Conservation (phyloP, 2,113 vertebrate genomes). For the Scophthalmus maximus region DNA sequence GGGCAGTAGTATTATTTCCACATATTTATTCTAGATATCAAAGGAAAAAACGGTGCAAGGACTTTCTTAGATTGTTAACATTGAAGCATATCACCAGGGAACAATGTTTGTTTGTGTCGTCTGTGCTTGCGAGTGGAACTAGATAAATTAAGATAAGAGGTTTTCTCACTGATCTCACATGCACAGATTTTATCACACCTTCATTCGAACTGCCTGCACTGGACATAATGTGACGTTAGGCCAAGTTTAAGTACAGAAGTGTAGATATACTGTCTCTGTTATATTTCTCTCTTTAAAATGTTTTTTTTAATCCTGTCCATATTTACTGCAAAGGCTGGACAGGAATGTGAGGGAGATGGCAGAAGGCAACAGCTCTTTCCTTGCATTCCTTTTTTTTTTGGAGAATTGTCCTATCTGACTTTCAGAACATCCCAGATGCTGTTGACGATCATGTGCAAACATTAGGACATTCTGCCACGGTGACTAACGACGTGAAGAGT, state of each 20-base stretch:
- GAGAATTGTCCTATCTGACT: too few species aligned
- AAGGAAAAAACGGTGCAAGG: neutral
- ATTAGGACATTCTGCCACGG: slow-evolving; percentile 12
- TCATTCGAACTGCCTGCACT: neutral
- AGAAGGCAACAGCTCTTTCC: slow-evolving; percentile 2
- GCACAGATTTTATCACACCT: neutral
- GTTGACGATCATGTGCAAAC: slow-evolving; percentile 11
- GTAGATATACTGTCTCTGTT: neutral
- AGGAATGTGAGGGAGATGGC: neutral
- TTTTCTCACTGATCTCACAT: neutral
- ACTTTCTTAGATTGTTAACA: neutral
- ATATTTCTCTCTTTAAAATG: neutral
- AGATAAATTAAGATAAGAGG: slow-evolving; percentile 11
- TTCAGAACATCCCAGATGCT: slow-evolving; percentile 7
- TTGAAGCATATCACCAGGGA: neutral
- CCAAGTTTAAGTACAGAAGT: neutral
- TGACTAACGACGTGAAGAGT: slow-evolving; percentile 7
- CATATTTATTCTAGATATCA: too few species aligned
- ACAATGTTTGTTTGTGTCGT: neutral
- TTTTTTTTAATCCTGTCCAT: neutral
- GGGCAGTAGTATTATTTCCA: too few species aligned
- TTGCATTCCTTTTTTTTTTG: slow-evolving; percentile 11
- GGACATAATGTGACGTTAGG: neutral
- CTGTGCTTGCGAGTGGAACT: slow-evolving; percentile 11
- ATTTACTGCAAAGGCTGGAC: neutral